Evolutionary conservation across 2,113 vertebrate genomes (phyloP).

Genomic region (Coregonus clupeaformis): DNA sequence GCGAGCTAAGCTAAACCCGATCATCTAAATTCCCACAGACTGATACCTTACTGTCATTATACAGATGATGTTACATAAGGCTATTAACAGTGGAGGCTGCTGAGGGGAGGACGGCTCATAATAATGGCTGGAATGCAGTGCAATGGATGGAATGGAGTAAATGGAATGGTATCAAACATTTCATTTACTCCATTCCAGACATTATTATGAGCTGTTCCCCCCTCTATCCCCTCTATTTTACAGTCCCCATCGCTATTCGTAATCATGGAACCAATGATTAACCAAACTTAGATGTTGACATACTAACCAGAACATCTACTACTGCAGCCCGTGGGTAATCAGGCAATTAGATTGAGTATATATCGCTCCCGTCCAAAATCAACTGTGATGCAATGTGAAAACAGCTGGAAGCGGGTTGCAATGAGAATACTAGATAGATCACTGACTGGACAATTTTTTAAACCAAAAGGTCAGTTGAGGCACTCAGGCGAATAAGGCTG

Average conservation of each 20-base stretch:
- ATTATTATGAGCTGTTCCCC: too few species aligned
- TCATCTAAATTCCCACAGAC: too few species aligned
- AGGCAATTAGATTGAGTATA: conserved; percentile 10
- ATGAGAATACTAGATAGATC: neutral
- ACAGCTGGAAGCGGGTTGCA: neutral
- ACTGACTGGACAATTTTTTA: neutral
- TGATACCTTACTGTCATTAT: too few species aligned
- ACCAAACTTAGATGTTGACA: conserved; percentile 25
- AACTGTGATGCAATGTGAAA: neutral
- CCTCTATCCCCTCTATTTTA: too few species aligned
- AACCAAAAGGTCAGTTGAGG: neutral
- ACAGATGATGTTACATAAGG: too few species aligned
- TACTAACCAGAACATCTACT: conserved; percentile 3
- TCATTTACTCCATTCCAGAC: too few species aligned
- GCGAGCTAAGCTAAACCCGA: too few species aligned
- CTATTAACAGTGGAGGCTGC: too few species aligned
- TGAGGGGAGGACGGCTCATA: too few species aligned
- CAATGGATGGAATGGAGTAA: too few species aligned
- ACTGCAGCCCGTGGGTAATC: conserved; percentile 1
- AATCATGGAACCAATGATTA: conserved; percentile 23
- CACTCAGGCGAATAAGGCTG: neutral
- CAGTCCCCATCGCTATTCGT: neutral
- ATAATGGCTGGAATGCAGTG: too few species aligned
- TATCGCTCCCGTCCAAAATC: neutral
- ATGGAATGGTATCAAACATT: too few species aligned